These are phyloP conservation scores for Oreonectes daqikongensis DNA, from an alignment of 2,797 vertebrate genomes.

Conservation along the genomic window DNA sequence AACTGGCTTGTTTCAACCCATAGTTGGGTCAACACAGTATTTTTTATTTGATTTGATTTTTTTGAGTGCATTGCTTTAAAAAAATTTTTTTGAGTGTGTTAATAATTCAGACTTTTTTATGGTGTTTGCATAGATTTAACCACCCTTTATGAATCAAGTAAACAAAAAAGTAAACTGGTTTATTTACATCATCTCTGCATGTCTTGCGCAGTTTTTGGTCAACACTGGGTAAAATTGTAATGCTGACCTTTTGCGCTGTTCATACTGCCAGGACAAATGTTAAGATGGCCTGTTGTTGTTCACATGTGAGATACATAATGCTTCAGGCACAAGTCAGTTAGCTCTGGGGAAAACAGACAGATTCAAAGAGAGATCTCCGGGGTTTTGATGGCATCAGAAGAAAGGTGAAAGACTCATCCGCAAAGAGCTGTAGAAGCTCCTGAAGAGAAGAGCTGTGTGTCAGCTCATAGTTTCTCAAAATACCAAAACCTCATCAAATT, in stretches of 20 bases:
- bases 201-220: background rate
- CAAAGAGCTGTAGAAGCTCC: background rate
- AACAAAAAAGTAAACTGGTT: background rate
- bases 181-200: background rate
- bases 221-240: background rate
- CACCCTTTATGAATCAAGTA: too few relatives aligned
- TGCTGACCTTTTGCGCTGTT: background rate
- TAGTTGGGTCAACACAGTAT: too few relatives aligned
- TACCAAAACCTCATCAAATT: background rate
- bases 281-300: background rate
- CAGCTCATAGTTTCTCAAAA: background rate
- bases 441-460: background rate
- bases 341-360: background rate
- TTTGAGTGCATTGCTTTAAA: too few relatives aligned
- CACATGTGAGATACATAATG: background rate
- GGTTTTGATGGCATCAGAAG: background rate
- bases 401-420: background rate
- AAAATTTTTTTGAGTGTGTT: too few relatives aligned
- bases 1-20: too few relatives aligned
- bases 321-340: background rate
- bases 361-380: background rate
- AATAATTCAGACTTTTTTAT: too few relatives aligned
- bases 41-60: too few relatives aligned
- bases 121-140: too few relatives aligned
- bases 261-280: background rate